A percentile compares a stretch with the other conserved stretches of the same genome.
These are phyloP conservation scores for Nixonia krombeini DNA, from an alignment of 1,140 invertebrate species.

Conservation along the genomic window DNA sequence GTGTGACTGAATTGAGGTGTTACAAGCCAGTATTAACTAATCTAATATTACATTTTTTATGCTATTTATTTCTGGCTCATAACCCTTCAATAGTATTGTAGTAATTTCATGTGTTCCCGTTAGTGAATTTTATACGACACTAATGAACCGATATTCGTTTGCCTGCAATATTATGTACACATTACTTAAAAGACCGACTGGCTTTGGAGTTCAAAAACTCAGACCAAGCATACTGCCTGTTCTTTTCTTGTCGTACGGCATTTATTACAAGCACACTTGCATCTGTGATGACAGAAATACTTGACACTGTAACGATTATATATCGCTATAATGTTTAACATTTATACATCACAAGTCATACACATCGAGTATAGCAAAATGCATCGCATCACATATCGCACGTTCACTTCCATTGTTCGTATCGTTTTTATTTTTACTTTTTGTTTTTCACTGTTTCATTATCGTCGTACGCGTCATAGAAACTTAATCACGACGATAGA, in stretches of 20 bases:
- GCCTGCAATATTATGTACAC: conserved; percentile 26
- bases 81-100: conserved; percentile 15
- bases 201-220: conserved; percentile 37
- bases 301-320: conserved; percentile 28
- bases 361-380: no score
- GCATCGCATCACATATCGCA: conserved; percentile 30
- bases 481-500: conserved; percentile 65
- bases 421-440: conserved; percentile 38
- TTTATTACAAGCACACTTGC: conserved; percentile 31
- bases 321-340: conserved; percentile 18
- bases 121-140: conserved; percentile 1
- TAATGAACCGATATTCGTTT: conserved; percentile 33
- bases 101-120: conserved; percentile 16
- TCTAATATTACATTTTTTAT: no score
- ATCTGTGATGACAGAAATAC: conserved; percentile 24
- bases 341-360: not conserved
- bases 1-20: no score
- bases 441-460: conserved; percentile 59
- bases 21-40: no score
- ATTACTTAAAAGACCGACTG: conserved; percentile 19
- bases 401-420: conserved; percentile 14
- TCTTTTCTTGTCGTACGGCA: conserved; percentile 27
- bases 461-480: conserved; percentile 60
- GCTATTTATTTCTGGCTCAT: conserved; percentile 7
- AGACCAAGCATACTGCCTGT: conserved; percentile 35